A percentile compares a stretch with the other conserved stretches of the same genome.
phyloP scores from a whole-genome alignment of 2,888 invertebrate species.

The Dromius quadrimaculatus region DNA sequence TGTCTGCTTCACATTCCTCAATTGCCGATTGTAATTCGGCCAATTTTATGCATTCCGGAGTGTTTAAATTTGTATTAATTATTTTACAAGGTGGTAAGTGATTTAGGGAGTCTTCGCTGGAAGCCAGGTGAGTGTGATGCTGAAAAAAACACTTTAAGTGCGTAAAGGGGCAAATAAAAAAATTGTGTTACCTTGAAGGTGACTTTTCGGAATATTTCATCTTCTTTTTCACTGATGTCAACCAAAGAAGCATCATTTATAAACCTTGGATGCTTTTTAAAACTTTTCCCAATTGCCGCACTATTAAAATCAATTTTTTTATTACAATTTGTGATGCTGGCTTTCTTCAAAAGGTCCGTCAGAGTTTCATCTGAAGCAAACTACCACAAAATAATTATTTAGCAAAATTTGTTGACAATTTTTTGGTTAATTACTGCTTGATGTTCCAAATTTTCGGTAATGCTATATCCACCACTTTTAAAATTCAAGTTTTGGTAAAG shows the following conservation, averaged over 20 bases:
- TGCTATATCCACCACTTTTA: slow-evolving; percentile 5
- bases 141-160: too few relatives aligned
- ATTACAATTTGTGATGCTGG: slow-evolving; percentile 9
- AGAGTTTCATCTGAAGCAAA: slow-evolving; percentile 36
- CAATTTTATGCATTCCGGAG: background rate
- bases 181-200: slow-evolving; percentile 22
- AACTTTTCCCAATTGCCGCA: background rate
- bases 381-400: slow-evolving; percentile 11
- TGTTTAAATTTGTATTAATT: background rate
- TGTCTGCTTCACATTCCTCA: background rate
- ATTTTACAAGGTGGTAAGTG: background rate
- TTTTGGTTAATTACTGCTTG: slow-evolving; percentile 7
- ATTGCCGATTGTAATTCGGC: too few relatives aligned
- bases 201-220: slow-evolving; percentile 3
- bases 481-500: slow-evolving; percentile 35
- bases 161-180: too few relatives aligned
- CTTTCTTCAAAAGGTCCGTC: slow-evolving; percentile 5
- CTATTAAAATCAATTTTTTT: background rate
- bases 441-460: slow-evolving; percentile 24
- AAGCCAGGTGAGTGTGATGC: background rate
- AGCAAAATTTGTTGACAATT: too few relatives aligned
- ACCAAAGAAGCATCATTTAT: slow-evolving; percentile 33
- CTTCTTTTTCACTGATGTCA: background rate
- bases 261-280: slow-evolving; percentile 38
- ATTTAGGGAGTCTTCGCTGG: background rate